Conservation (phyloP, 2,113 vertebrate genomes). For the Istiophorus platypterus region DNA sequence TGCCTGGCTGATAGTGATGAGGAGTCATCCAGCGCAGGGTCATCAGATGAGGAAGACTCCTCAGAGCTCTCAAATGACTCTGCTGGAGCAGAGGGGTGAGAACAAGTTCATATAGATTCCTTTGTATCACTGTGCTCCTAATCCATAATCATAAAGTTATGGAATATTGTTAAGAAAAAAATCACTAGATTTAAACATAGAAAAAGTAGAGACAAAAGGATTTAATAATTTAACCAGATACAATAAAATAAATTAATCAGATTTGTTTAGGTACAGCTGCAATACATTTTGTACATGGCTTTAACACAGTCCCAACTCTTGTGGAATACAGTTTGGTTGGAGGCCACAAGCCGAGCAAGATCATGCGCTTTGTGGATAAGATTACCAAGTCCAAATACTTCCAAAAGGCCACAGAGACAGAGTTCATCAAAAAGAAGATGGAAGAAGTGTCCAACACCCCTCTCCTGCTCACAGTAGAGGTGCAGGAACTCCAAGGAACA, state of each 20-base stretch:
- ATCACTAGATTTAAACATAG: neutral
- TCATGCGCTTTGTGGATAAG: slow-evolving; percentile 98
- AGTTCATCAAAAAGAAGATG: slow-evolving; percentile 99
- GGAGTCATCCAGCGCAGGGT: slow-evolving; percentile 97
- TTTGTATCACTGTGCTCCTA: neutral
- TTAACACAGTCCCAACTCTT: neutral
- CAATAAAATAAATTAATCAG: no score
- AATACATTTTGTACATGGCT: neutral
- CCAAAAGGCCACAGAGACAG: slow-evolving; percentile 97
- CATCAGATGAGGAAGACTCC: slow-evolving; percentile 95
- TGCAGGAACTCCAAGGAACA: slow-evolving; percentile 92
- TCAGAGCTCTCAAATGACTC: slow-evolving; percentile 88
- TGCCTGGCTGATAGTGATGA: slow-evolving; percentile 98
- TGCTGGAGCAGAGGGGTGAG: slow-evolving; percentile 92
- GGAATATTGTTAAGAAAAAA: no score
- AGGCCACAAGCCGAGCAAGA: slow-evolving; percentile 93
- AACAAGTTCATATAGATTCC: neutral
- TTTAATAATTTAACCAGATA: no score
- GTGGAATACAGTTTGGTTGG: slow-evolving; percentile 84
- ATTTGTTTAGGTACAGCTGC: no score
- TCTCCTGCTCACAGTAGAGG: slow-evolving; percentile 94
- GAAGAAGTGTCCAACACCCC: slow-evolving; percentile 98
- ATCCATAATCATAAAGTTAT: neutral
- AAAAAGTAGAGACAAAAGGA: no score
- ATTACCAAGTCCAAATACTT: slow-evolving; percentile 98